Conservation (phyloP, 1,140 invertebrate species). For the Brachionus plicatilis region DNA sequence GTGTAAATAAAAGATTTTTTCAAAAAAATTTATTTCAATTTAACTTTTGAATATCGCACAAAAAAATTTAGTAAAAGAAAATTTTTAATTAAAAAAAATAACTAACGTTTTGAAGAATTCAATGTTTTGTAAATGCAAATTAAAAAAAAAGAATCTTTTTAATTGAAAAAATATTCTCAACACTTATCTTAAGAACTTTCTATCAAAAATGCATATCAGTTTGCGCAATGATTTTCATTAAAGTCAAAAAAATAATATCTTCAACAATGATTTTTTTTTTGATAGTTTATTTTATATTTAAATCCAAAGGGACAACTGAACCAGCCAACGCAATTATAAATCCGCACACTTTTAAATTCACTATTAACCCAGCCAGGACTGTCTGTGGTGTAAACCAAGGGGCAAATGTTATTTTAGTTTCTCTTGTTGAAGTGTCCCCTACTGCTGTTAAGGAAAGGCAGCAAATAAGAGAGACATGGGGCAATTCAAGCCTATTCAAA, state of each 20-base stretch:
- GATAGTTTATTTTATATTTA: neutral
- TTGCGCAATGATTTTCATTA: neutral
- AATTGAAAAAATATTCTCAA: neutral
- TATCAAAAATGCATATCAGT: neutral
- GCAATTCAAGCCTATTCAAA: neutral
- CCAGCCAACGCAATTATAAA: neutral
- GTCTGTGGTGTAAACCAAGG: neutral
- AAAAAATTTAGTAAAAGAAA: too few species aligned
- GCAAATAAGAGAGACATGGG: conserved; percentile 23
- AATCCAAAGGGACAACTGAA: neutral
- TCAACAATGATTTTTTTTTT: neutral
- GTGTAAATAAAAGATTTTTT: too few species aligned
- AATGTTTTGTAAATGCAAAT: too few species aligned
- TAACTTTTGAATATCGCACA: too few species aligned
- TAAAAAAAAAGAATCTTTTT: too few species aligned
- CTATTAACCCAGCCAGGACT: neutral
- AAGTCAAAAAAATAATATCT: neutral
- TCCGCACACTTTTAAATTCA: neutral
- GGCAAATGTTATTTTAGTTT: neutral
- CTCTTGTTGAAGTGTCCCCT: neutral
- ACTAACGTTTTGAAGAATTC: too few species aligned
- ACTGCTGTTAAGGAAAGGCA: neutral
- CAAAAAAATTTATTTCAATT: too few species aligned
- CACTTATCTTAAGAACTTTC: neutral
- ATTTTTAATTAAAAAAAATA: too few species aligned